Percentiles rank a stretch among this genome's conserved stretches.
Evolutionary conservation across 1,140 invertebrate species (phyloP).

Genomic region (Bombyx mori): DNA sequence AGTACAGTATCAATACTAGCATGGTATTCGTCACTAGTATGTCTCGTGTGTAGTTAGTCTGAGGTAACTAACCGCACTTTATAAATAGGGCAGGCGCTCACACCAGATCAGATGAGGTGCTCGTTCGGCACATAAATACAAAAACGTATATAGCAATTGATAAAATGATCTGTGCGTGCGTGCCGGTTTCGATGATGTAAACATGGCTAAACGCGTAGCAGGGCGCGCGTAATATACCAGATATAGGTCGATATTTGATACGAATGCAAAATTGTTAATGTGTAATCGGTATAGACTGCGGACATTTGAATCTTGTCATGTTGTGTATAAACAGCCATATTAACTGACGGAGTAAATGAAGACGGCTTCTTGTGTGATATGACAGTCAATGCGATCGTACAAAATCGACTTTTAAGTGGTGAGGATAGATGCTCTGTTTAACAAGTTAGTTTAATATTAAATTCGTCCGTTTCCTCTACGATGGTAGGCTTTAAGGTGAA

Average conservation of each 20-base stretch:
- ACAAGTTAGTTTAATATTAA: no score
- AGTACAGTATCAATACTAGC: not conserved
- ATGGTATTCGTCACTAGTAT: constrained; percentile 9
- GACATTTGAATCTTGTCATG: constrained; percentile 4
- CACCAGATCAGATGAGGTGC: constrained; percentile 24
- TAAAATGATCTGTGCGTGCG: constrained; percentile 25
- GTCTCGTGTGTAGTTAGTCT: constrained; percentile 15
- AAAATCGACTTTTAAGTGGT: no score
- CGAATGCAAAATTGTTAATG: not conserved
- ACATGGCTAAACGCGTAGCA: constrained; percentile 15
- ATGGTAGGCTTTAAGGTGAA: no score
- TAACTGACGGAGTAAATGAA: not conserved
- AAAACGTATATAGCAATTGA: constrained; percentile 30
- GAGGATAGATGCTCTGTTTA: no score
- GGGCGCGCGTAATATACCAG: not conserved
- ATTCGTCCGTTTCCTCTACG: no score
- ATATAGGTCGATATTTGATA: constrained; percentile 8
- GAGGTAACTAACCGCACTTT: constrained; percentile 28
- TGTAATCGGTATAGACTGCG: constrained; percentile 1
- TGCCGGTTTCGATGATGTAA: constrained; percentile 23
- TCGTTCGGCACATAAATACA: constrained; percentile 20
- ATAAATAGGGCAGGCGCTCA: constrained; percentile 30
- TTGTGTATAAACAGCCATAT: no score
- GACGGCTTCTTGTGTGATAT: not conserved
- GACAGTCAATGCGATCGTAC: no score